A percentile compares a stretch with the other conserved stretches of the same genome.
phyloP scores from a whole-genome alignment of 23 tunicate species.

The Halocynthia roretzi region DNA sequence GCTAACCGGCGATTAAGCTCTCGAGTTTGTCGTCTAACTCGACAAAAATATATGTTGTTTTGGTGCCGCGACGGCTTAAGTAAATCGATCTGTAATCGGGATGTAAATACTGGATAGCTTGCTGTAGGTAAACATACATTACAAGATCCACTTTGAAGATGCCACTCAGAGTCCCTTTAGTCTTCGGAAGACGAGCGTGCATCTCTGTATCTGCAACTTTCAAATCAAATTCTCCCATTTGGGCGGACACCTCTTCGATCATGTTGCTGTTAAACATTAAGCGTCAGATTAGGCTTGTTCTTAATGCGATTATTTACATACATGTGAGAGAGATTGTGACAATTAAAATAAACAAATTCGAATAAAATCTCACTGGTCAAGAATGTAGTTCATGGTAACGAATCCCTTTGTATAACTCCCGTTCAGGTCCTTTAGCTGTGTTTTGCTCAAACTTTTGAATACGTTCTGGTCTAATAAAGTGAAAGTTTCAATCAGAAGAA shows the following conservation, averaged over 20 bases:
- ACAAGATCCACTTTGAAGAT: background rate
- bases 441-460: conserved; percentile 12
- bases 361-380: conserved; percentile 3
- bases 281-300: no score
- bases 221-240: background rate
- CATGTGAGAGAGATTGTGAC: background rate
- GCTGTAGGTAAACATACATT: background rate
- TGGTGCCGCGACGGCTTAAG: no score
- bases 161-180: conserved; percentile 1
- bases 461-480: conserved; percentile 14
- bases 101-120: background rate
- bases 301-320: background rate
- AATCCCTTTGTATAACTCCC: background rate
- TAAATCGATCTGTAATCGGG: background rate
- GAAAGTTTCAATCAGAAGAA: background rate
- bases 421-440: background rate
- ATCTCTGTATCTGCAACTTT: background rate
- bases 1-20: no score
- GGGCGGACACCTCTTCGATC: conserved; percentile 20
- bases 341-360: no score
- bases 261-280: background rate
- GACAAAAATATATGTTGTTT: no score
- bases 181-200: conserved; percentile 2
- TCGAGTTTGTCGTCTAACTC: no score
- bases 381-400: conserved; percentile 11